Percentiles rank a stretch among this genome's conserved stretches.
These are phyloP conservation scores for Camponotus fellah DNA, from an alignment of 2,888 invertebrate species.

Conservation along the genomic window DNA sequence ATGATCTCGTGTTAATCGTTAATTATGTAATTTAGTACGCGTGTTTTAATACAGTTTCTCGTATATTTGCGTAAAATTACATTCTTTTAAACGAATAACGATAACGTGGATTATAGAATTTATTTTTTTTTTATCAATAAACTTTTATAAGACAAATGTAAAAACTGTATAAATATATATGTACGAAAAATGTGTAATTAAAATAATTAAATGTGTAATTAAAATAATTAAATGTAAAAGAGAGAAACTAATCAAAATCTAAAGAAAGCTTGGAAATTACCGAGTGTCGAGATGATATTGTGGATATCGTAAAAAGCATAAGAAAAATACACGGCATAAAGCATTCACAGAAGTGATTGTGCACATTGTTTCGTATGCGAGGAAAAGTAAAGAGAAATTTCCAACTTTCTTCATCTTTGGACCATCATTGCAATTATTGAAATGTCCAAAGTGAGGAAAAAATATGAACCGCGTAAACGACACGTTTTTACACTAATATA, in stretches of 20 bases:
- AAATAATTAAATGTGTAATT: not conserved
- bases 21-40: not conserved
- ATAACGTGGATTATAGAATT: not conserved
- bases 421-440: not conserved
- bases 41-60: not conserved
- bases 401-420: not conserved
- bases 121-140: not conserved
- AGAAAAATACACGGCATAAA: not conserved
- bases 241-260: not conserved
- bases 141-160: constrained; percentile 8
- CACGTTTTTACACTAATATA: constrained; percentile 4
- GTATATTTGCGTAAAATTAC: not conserved
- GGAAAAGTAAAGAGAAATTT: constrained; percentile 34
- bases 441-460: not conserved
- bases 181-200: not conserved
- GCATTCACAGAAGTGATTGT: not conserved
- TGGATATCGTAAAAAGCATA: not conserved
- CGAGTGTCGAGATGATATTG: not conserved
- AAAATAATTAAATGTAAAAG: not conserved
- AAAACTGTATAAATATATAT: not conserved
- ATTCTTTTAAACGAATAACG: not conserved
- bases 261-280: not conserved
- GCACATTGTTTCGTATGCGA: not conserved
- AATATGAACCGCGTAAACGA: constrained; percentile 12
- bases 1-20: not conserved